Percentiles rank a stretch among this genome's conserved stretches.
Conservation (phyloP, 2,113 vertebrate genomes). For the Ardeotis arabs region DNA sequence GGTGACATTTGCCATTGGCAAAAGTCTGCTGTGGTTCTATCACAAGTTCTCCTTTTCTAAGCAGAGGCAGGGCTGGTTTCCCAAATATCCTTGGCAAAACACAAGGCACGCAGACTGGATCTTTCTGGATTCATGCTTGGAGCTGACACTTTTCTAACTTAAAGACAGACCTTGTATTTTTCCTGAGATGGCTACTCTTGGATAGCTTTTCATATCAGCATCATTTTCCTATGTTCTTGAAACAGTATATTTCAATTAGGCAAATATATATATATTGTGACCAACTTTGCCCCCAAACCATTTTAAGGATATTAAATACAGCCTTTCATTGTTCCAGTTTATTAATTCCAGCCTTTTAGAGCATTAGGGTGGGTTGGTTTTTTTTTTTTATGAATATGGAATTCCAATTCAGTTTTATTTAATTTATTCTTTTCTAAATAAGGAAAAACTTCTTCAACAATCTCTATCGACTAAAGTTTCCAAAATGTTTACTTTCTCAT, state of each 20-base stretch:
- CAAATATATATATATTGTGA: neutral
- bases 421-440: neutral
- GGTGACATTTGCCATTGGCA: neutral
- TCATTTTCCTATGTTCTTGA: neutral
- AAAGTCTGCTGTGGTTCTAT: neutral
- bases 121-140: neutral
- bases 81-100: neutral
- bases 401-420: neutral
- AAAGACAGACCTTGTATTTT: neutral
- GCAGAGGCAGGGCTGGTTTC: neutral
- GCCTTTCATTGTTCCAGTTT: neutral
- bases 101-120: neutral
- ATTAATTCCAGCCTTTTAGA: neutral
- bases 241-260: neutral
- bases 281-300: neutral
- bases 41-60: neutral
- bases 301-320: neutral
- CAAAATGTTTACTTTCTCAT: neutral
- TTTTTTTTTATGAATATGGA: neutral
- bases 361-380: neutral
- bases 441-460: neutral
- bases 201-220: neutral
- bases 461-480: neutral
- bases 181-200: accelerated
- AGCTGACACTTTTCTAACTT: neutral